Conservation (phyloP, 2,888 invertebrate genomes). For the Dinocampus coccinellae region DNA sequence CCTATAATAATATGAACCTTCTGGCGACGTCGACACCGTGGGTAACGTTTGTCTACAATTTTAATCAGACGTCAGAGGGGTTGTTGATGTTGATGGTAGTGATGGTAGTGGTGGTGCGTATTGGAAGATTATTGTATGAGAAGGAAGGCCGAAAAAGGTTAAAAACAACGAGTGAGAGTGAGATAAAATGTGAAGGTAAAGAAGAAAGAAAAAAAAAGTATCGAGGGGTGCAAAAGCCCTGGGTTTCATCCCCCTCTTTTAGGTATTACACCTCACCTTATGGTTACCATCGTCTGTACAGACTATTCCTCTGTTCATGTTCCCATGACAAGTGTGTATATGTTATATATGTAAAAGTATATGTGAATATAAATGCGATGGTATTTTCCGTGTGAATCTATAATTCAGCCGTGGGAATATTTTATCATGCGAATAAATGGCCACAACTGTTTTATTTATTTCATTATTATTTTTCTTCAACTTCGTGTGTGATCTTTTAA, state of each 20-base stretch:
- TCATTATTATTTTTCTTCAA: background rate
- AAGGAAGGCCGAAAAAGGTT: background rate
- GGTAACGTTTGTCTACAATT: constrained; percentile 13
- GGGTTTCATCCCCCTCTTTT: constrained; percentile 28
- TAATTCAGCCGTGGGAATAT: constrained; percentile 65
- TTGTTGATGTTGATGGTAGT: too few species aligned
- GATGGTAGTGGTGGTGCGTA: background rate
- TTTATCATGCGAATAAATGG: constrained; percentile 22
- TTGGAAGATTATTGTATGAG: background rate
- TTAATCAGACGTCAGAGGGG: constrained; percentile 13
- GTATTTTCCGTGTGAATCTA: constrained; percentile 64
- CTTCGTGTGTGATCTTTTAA: too few species aligned
- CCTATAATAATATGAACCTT: constrained; percentile 21
- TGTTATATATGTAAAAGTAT: background rate
- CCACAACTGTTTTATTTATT: constrained; percentile 9
- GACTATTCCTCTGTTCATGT: constrained; percentile 55
- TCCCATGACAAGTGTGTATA: constrained; percentile 66
- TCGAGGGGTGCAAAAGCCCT: constrained; percentile 44
- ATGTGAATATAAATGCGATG: constrained; percentile 51
- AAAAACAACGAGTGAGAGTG: background rate
- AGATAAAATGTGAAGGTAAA: too few species aligned
- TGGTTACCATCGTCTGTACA: constrained; percentile 25
- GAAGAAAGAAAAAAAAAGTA: background rate
- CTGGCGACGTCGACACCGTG: constrained; percentile 13
- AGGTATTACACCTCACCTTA: constrained; percentile 31